Conservation (phyloP, 1,140 invertebrate genomes). For the Hesperophylax magnus region DNA sequence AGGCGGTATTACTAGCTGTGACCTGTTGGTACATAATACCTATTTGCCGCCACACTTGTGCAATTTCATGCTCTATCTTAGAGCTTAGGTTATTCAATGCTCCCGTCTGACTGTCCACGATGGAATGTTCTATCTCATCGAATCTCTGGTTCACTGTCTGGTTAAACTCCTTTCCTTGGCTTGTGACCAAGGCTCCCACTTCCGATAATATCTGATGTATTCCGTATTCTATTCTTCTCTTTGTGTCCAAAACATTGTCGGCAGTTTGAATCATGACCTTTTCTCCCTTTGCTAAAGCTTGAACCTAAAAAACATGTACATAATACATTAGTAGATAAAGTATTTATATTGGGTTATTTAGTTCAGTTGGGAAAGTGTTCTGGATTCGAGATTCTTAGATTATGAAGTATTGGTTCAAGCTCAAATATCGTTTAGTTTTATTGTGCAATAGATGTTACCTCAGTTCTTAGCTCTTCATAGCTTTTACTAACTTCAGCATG, state of each 20-base stretch:
- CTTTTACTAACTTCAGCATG: slow-evolving; percentile 72
- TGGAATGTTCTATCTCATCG: slow-evolving; percentile 77
- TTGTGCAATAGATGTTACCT: slow-evolving; percentile 62
- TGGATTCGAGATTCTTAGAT: too few relatives aligned
- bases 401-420: too few relatives aligned
- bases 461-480: slow-evolving; percentile 71
- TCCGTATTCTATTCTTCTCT: slow-evolving; percentile 87
- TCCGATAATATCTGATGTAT: slow-evolving; percentile 89
- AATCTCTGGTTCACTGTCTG: slow-evolving; percentile 79
- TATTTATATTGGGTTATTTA: too few relatives aligned
- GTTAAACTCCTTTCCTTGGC: slow-evolving; percentile 78
- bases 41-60: slow-evolving; percentile 89
- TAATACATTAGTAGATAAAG: too few relatives aligned
- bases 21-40: slow-evolving; percentile 91
- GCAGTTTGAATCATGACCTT: slow-evolving; percentile 86
- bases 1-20: slow-evolving; percentile 79
- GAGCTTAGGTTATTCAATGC: slow-evolving; percentile 82
- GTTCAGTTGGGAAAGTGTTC: too few relatives aligned
- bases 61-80: slow-evolving; percentile 86
- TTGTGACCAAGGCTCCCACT: slow-evolving; percentile 79
- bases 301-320: slow-evolving; percentile 59
- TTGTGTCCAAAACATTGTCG: slow-evolving; percentile 87
- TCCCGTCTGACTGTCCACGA: slow-evolving; percentile 82
- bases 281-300: slow-evolving; percentile 80
- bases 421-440: too few relatives aligned